These are phyloP conservation scores for Aspidiotus rigidus DNA, from an alignment of 2,888 invertebrate species.

Conservation along the genomic window DNA sequence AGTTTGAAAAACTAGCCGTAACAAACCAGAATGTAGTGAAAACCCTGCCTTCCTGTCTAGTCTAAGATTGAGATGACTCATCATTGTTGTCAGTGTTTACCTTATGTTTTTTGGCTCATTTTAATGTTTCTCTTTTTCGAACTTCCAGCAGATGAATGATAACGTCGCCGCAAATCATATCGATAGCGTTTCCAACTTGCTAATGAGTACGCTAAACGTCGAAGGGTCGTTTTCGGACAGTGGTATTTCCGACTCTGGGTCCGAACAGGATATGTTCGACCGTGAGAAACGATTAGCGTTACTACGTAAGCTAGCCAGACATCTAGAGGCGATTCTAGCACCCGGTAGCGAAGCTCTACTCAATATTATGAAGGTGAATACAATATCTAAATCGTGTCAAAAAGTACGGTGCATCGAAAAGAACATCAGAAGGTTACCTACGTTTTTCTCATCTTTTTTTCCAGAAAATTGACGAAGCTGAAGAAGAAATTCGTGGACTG, in stretches of 20 bases:
- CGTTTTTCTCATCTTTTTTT: constrained; percentile 28
- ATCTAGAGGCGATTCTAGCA: constrained; percentile 57
- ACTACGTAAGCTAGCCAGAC: constrained; percentile 56
- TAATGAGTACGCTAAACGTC: constrained; percentile 22
- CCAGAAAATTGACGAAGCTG: constrained; percentile 59
- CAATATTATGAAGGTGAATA: constrained; percentile 31
- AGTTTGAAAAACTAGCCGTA: too few relatives aligned
- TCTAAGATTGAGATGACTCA: too few relatives aligned
- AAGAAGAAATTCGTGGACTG: constrained; percentile 58
- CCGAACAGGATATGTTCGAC: constrained; percentile 55
- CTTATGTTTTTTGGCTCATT: too few relatives aligned
- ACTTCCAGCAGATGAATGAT: too few relatives aligned
- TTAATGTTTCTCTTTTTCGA: too few relatives aligned
- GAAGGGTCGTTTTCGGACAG: constrained; percentile 59
- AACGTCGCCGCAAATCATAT: constrained; percentile 5
- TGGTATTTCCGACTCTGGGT: constrained; percentile 70
- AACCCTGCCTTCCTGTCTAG: too few relatives aligned
- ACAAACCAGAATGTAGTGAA: too few relatives aligned
- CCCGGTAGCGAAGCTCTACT: constrained; percentile 45
- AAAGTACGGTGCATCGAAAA: neutral
- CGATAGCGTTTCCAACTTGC: constrained; percentile 23
- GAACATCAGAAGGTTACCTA: neutral
- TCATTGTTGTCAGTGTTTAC: too few relatives aligned
- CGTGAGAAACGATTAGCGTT: constrained; percentile 60
- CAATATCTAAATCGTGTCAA: neutral